A percentile compares a stretch with the other conserved stretches of the same genome.
Evolutionary conservation across 2,797 vertebrate genomes (phyloP).

Genomic region (Danio aesculapii): DNA sequence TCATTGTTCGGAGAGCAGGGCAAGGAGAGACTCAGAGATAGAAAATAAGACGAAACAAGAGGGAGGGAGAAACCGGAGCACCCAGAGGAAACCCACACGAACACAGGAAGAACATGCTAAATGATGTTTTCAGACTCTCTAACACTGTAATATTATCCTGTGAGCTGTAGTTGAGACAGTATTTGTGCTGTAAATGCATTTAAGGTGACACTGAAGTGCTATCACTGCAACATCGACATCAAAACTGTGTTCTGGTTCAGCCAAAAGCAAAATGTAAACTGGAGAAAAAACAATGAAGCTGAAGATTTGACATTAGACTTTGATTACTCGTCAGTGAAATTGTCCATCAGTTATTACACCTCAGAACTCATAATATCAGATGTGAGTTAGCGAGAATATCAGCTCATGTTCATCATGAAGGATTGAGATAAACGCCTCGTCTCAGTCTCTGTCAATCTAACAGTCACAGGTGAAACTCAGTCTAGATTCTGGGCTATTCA

Average conservation of each 20-base stretch:
- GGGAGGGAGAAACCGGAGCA: too few relatives aligned
- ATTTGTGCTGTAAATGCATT: neutral
- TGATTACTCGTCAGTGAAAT: too few relatives aligned
- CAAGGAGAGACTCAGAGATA: too few relatives aligned
- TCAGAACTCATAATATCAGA: constrained; percentile 38
- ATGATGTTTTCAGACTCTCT: neutral
- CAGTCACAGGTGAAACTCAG: constrained; percentile 12
- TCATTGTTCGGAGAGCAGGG: too few relatives aligned
- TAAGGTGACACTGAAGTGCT: neutral
- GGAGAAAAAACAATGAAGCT: neutral
- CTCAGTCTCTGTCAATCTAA: constrained; percentile 31
- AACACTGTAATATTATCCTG: neutral
- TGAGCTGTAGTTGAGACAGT: neutral
- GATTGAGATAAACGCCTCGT: constrained; percentile 41
- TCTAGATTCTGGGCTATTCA: too few relatives aligned
- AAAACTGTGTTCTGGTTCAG: constrained; percentile 14
- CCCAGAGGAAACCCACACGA: too few relatives aligned
- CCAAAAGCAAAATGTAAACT: constrained; percentile 1
- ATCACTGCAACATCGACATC: neutral
- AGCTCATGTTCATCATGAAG: constrained; percentile 43
- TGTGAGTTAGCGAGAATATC: constrained; percentile 53
- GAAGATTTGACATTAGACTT: constrained; percentile 30
- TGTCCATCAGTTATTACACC: too few relatives aligned
- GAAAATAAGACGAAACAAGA: too few relatives aligned
- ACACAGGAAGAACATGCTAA: too few relatives aligned